phyloP scores from a whole-genome alignment of 1,140 invertebrate genomes.

The Nautilus pompilius region DNA sequence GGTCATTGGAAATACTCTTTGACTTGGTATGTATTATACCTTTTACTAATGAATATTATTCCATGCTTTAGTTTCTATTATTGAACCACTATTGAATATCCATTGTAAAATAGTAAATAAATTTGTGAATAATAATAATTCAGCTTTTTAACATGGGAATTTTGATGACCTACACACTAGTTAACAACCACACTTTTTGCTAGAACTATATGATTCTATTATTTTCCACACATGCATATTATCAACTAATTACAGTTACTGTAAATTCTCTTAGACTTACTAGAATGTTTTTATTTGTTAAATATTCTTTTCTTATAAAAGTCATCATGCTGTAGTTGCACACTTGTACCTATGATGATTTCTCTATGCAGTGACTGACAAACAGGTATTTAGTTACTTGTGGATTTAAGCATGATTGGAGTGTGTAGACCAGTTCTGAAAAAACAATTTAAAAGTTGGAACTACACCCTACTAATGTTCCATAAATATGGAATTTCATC shows the following conservation, averaged over 20 bases:
- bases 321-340: no score
- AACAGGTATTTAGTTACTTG: neutral
- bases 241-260: no score
- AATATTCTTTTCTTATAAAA: no score
- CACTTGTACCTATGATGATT: neutral
- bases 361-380: neutral
- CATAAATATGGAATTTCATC: no score
- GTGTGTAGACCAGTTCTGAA: neutral
- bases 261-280: no score
- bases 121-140: no score
- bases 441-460: neutral
- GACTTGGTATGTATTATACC: conserved; percentile 8
- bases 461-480: neutral
- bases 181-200: neutral
- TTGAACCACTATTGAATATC: neutral
- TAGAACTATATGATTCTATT: no score
- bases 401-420: neutral
- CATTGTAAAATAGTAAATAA: no score
- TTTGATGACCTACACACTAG: neutral
- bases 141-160: neutral
- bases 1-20: conserved; percentile 10
- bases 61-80: neutral
- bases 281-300: no score
- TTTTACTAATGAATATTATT: neutral
- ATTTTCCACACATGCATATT: no score